A percentile compares a stretch with the other conserved stretches of the same genome.
Evolutionary conservation across 1,140 invertebrate species (phyloP).

Genomic region (Philopotamus ludificatus): DNA sequence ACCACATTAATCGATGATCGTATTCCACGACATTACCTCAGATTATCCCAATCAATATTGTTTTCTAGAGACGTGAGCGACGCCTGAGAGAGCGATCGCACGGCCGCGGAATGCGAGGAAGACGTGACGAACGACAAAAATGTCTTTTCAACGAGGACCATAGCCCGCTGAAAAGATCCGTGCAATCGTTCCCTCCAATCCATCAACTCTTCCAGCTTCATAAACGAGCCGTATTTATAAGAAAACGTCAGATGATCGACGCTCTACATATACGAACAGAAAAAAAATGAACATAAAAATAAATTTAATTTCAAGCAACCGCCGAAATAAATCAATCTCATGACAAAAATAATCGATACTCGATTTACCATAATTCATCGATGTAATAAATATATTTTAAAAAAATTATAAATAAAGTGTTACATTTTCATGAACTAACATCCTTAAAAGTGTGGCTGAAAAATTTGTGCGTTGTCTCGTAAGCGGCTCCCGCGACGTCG

Average conservation of each 20-base stretch:
- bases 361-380: too few relatives aligned
- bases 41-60: conserved; percentile 53
- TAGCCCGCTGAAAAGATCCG: conserved; percentile 79
- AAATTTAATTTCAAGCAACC: too few relatives aligned
- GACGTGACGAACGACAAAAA: conserved; percentile 69
- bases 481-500: conserved; percentile 62
- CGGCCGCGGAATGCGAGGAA: conserved; percentile 47
- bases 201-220: conserved; percentile 88
- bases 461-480: conserved; percentile 77
- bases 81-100: conserved; percentile 41
- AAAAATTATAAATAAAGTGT: conserved; percentile 2
- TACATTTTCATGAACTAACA: conserved; percentile 56
- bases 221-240: conserved; percentile 92
- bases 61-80: conserved; percentile 47
- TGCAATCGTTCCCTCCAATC: conserved; percentile 79
- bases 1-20: not conserved
- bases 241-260: conserved; percentile 88
- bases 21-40: conserved; percentile 43
- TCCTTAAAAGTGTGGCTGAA: conserved; percentile 86
- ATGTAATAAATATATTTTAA: conserved; percentile 47
- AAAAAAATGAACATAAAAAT: too few relatives aligned
- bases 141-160: conserved; percentile 75
- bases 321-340: too few relatives aligned
- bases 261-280: too few relatives aligned
- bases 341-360: too few relatives aligned